A percentile compares a stretch with the other conserved stretches of the same genome.
These are phyloP conservation scores for Bruchidius siliquastri DNA, from an alignment of 2,888 invertebrate species.

Conservation along the genomic window DNA sequence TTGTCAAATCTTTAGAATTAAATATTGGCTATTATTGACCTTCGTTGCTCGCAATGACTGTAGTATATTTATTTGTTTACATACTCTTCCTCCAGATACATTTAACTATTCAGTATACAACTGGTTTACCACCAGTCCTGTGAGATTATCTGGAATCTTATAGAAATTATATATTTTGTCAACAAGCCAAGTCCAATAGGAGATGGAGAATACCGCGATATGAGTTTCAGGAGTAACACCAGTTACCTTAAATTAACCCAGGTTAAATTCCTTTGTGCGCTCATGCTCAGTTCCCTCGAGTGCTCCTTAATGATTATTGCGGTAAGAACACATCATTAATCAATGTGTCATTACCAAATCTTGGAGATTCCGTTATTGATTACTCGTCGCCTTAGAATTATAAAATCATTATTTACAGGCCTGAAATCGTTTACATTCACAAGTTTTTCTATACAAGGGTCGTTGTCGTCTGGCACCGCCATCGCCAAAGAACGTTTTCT, in stretches of 20 bases:
- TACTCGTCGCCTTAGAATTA: neutral
- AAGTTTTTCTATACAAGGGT: neutral
- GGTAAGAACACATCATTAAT: neutral
- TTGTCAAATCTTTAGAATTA: too few species aligned
- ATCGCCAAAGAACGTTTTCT: neutral
- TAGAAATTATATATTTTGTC: too few species aligned
- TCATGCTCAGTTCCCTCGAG: neutral
- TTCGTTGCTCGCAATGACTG: too few species aligned
- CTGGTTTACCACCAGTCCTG: too few species aligned
- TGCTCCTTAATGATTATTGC: neutral
- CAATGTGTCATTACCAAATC: neutral
- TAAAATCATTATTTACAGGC: neutral
- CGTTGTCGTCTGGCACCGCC: neutral
- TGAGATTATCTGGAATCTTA: too few species aligned
- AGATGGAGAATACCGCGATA: too few species aligned
- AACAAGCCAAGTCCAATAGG: too few species aligned
- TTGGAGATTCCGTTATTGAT: neutral
- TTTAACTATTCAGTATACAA: too few species aligned
- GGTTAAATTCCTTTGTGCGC: neutral
- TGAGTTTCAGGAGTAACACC: too few species aligned
- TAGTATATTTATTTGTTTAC: too few species aligned
- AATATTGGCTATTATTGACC: too few species aligned
- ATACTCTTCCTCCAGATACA: too few species aligned
- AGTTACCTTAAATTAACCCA: neutral
- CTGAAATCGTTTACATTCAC: neutral